Conservation (phyloP, 2,113 vertebrate genomes). For the Rhinichthys klamathensis region DNA sequence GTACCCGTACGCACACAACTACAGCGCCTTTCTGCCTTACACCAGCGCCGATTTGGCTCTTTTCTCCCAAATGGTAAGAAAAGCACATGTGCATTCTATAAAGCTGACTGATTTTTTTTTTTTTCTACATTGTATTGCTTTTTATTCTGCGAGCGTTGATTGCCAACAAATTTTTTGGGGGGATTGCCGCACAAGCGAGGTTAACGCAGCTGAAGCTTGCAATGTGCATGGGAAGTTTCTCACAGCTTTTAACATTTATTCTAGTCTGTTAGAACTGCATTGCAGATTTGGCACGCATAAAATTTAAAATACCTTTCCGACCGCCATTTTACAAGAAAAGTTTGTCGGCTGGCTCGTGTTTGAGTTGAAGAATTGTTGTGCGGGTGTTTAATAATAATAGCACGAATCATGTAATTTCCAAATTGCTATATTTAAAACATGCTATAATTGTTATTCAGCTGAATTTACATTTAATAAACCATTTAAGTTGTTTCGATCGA, state of each 20-base stretch:
- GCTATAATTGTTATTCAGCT: neutral
- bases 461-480: neutral
- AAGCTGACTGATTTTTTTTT: neutral
- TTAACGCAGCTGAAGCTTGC: neutral
- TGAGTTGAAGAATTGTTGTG: neutral
- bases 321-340: neutral
- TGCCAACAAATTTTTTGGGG: too few species aligned
- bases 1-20: slow-evolving; percentile 93
- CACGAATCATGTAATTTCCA: neutral
- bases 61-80: slow-evolving; percentile 96
- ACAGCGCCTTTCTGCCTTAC: slow-evolving; percentile 96
- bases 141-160: neutral
- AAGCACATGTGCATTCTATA: neutral
- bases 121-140: neutral
- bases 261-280: neutral
- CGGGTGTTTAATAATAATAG: neutral
- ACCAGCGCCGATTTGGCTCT: slow-evolving; percentile 92
- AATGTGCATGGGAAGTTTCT: neutral
- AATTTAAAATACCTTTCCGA: neutral
- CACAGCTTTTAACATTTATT: neutral
- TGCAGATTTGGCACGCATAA: neutral
- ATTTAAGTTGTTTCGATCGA: neutral
- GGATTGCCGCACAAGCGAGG: neutral
- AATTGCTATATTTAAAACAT: neutral
- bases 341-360: neutral